These are phyloP conservation scores for Halocynthia roretzi DNA, from an alignment of 23 tunicate species.

Conservation along the genomic window DNA sequence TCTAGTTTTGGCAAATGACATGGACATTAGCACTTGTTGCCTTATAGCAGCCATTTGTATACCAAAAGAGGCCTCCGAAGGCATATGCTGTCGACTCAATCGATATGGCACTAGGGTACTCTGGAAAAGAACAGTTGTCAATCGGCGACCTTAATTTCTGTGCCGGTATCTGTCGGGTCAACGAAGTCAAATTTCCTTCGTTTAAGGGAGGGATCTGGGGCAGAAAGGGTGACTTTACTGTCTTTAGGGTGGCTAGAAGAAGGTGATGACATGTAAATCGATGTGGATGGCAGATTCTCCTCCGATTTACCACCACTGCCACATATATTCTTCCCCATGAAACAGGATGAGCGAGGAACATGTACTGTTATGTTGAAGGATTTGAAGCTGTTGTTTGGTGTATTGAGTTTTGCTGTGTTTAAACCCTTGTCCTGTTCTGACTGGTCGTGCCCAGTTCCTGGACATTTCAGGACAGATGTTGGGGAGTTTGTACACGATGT, in stretches of 20 bases:
- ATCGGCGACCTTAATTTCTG: conserved; percentile 20
- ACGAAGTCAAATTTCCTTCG: conserved; percentile 23
- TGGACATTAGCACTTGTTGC: too few relatives aligned
- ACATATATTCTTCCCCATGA: too few relatives aligned
- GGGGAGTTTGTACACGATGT: conserved; percentile 13
- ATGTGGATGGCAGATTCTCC: too few relatives aligned
- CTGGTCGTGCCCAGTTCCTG: not conserved
- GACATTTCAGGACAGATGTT: not conserved
- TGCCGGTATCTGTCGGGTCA: not conserved
- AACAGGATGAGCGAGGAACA: not conserved
- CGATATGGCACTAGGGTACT: too few relatives aligned
- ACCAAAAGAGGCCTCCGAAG: too few relatives aligned
- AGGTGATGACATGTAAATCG: too few relatives aligned
- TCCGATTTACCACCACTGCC: too few relatives aligned
- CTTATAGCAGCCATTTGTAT: too few relatives aligned
- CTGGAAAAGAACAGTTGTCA: not conserved
- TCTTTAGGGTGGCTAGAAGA: not conserved
- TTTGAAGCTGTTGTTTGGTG: not conserved
- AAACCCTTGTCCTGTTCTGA: too few relatives aligned
- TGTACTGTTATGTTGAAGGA: conserved; percentile 5
- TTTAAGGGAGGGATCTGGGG: conserved; percentile 15
- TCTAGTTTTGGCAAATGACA: too few relatives aligned
- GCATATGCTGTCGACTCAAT: too few relatives aligned
- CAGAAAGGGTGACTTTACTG: not conserved
- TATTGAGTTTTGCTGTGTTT: too few relatives aligned